phyloP scores from a whole-genome alignment of 2,113 vertebrate species.

The Mobula hypostoma region DNA sequence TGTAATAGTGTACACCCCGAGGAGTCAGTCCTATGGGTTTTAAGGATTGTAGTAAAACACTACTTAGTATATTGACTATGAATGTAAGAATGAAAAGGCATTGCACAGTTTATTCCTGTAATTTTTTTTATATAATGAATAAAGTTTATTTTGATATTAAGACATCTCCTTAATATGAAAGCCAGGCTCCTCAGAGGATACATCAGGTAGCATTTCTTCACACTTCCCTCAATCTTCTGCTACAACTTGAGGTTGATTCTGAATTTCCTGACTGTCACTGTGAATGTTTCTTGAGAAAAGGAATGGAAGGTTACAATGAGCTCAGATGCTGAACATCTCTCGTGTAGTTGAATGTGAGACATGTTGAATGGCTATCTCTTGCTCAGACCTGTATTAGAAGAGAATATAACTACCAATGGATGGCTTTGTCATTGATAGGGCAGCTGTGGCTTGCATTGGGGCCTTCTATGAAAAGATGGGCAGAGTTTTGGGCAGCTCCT shows the following conservation, averaged over 20 bases:
- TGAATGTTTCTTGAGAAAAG: neutral
- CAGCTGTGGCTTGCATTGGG: constrained; percentile 92
- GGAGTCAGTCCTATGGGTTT: neutral
- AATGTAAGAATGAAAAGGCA: too few relatives aligned
- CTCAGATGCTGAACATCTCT: neutral
- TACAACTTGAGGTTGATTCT: neutral
- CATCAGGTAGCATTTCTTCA: neutral
- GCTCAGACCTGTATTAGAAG: neutral
- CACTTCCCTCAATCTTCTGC: neutral
- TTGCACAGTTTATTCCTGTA: too few relatives aligned
- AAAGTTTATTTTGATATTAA: too few relatives aligned
- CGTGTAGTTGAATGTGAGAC: neutral
- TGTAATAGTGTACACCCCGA: too few relatives aligned
- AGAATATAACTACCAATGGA: neutral
- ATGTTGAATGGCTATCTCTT: neutral
- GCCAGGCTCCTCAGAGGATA: neutral
- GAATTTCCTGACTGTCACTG: neutral
- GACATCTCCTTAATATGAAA: neutral
- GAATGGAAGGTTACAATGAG: neutral
- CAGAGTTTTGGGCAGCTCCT: constrained; percentile 92
- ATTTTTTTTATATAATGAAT: too few relatives aligned
- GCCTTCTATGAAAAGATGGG: constrained; percentile 99
- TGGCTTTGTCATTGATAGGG: constrained; percentile 54
- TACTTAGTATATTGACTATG: too few relatives aligned
- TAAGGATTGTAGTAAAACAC: too few relatives aligned